phyloP scores from a whole-genome alignment of 2,888 invertebrate species.

The Luffia ferchaultella region DNA sequence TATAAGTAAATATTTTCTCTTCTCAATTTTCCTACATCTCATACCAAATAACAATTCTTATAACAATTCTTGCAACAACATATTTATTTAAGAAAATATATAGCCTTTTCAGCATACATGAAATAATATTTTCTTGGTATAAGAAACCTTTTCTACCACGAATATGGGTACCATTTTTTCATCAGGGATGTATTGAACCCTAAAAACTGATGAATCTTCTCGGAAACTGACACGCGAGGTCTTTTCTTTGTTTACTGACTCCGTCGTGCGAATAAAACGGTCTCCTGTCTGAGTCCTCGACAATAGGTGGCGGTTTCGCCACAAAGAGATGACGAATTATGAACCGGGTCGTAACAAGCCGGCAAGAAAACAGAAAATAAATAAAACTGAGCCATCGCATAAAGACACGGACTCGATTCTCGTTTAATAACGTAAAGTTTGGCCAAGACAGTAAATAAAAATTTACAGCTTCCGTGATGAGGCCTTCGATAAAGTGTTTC shows the following conservation, averaged over 20 bases:
- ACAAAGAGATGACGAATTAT: conserved; percentile 34
- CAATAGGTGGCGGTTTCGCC: conserved; percentile 28
- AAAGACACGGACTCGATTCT: conserved; percentile 11
- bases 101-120: too few relatives aligned
- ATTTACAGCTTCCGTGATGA: conserved; percentile 35
- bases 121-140: too few relatives aligned
- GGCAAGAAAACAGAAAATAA: conserved; percentile 22
- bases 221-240: conserved; percentile 32
- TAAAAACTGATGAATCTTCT: conserved; percentile 27
- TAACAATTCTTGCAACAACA: too few relatives aligned
- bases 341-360: conserved; percentile 13
- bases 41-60: too few relatives aligned
- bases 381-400: conserved; percentile 16
- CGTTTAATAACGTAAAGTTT: conserved; percentile 25
- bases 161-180: too few relatives aligned
- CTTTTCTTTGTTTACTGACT: conserved; percentile 17
- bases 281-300: conserved; percentile 23
- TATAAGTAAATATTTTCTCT: too few relatives aligned
- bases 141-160: too few relatives aligned
- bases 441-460: conserved; percentile 29
- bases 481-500: conserved; percentile 17
- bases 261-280: conserved; percentile 11
- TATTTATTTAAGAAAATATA: too few relatives aligned
- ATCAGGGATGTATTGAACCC: too few relatives aligned
- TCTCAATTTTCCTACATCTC: too few relatives aligned